These are phyloP conservation scores for Acleris holmiana DNA, from an alignment of 2,888 invertebrate genomes.

Conservation along the genomic window DNA sequence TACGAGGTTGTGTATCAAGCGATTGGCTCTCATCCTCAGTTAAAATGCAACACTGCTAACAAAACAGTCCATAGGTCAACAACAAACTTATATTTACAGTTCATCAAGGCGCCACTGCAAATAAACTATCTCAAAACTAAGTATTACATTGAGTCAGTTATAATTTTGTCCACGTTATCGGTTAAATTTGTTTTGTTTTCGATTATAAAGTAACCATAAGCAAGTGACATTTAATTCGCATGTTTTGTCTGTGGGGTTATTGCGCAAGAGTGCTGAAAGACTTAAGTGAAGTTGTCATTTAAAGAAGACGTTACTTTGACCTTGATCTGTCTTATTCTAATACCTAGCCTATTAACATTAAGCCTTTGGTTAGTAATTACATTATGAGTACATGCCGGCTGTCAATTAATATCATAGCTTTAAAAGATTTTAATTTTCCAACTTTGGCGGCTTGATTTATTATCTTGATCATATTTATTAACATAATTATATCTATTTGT, in stretches of 20 bases:
- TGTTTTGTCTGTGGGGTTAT: constrained; percentile 10
- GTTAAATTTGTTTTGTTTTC: constrained; percentile 3
- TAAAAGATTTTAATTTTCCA: too few relatives aligned
- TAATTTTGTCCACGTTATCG: not conserved
- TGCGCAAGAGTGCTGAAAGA: not conserved
- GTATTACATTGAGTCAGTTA: not conserved
- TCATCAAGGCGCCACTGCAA: not conserved
- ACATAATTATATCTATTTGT: too few relatives aligned
- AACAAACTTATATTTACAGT: constrained; percentile 9
- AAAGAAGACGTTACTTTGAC: not conserved
- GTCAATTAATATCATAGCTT: too few relatives aligned
- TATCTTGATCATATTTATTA: too few relatives aligned
- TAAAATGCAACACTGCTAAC: constrained; percentile 16
- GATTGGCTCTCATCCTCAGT: not conserved
- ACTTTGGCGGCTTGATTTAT: too few relatives aligned
- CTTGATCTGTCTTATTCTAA: too few relatives aligned
- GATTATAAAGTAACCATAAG: constrained; percentile 2
- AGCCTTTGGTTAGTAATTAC: too few relatives aligned
- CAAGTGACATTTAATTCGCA: constrained; percentile 20
- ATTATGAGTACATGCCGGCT: too few relatives aligned
- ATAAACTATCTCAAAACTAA: not conserved
- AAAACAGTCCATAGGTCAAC: constrained; percentile 16
- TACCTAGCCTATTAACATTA: too few relatives aligned
- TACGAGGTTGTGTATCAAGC: too few relatives aligned
- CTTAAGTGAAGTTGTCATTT: not conserved